A percentile compares a stretch with the other conserved stretches of the same genome.
Evolutionary conservation across 2,113 vertebrate genomes (phyloP).

Genomic region (Melanerpes aurifrons): DNA sequence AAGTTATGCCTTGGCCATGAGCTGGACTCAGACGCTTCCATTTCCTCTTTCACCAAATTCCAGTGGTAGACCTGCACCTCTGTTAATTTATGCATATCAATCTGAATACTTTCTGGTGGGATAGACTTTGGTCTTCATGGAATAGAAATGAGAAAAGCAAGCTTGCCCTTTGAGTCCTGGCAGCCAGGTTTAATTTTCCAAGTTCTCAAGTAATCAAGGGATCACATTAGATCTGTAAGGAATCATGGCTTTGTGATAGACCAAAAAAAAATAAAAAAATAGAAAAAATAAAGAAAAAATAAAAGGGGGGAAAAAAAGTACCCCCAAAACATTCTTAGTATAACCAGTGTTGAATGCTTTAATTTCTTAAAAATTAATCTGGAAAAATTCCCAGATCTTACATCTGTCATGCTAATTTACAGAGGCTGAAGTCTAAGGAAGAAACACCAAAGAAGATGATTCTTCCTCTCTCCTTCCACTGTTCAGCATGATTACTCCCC

Average conservation of each 20-base stretch:
- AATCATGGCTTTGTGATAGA: not conserved
- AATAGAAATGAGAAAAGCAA: not conserved
- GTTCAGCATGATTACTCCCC: not conserved
- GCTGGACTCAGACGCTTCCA: not conserved
- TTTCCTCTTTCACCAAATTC: not conserved
- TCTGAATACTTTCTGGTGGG: not conserved
- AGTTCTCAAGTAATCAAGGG: not conserved
- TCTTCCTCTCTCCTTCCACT: conserved; percentile 5
- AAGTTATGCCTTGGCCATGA: not conserved
- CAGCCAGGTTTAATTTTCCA: not conserved
- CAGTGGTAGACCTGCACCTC: not conserved
- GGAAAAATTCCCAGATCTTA: conserved; percentile 71
- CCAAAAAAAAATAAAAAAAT: not conserved
- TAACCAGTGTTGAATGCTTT: conserved; percentile 37
- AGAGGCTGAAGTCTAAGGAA: conserved; percentile 50
- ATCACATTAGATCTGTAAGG: not conserved
- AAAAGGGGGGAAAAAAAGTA: too few species aligned
- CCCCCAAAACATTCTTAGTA: not conserved
- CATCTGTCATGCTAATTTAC: conserved; percentile 73
- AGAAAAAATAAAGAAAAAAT: too few species aligned
- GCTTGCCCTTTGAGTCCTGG: not conserved
- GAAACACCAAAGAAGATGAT: not conserved
- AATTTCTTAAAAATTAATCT: conserved; percentile 71
- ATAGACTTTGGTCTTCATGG: not conserved
- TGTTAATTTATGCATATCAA: not conserved